Evolutionary conservation across 2,797 vertebrate species (phyloP), one percentile per base, ranked within the genome.

Genomic region (Phoebastria nigripes): DNA sequence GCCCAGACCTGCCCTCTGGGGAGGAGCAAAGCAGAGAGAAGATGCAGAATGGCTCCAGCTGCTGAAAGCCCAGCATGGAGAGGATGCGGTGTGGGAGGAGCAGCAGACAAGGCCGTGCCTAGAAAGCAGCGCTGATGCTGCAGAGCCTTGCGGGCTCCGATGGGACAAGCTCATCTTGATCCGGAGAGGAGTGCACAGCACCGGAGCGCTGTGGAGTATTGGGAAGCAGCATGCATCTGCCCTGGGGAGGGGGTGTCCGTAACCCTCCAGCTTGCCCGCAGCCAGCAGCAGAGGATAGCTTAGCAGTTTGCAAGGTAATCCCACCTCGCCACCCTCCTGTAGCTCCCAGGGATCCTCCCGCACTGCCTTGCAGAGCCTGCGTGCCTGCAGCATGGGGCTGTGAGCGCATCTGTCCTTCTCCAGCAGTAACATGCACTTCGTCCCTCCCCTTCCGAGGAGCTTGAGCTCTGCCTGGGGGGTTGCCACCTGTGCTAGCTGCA

Each of bases 101-200:
- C 88, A 37, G 82, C 69, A 39, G 73, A 4, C 65, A 7, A 35
- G 85, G 82, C 76, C 8, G 0, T 83, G 66, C 73, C 90, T 93
- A 20, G 86, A 89, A 94, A 90, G 93, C 61, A 8, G n/a, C 15
- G 6, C 62, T 76, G 15, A 21, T 84, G 83, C 73, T 59, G 66
- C 70, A 70, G 73, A 82, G 62, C 82, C 25, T 19, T 8, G 78
- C 12, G 0, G 33, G 37, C 66, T 91, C 33, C 0, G 0, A 3
- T 33, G 82, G 65, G 44, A 56, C n/a, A 15, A 54, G 42, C 42
- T 86, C 22, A 3, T 24, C 65, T n/a, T 35, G 61, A 76, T 69
- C 39, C 3, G 3, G 33, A 37, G 70, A 15, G 51, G 47, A 63
- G 49, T 0, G 0, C 14, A 0, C 0, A 0, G 65, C 71, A 11